A percentile compares a stretch with the other conserved stretches of the same genome.
These are phyloP conservation scores for Tipula lateralis DNA, from an alignment of 2,888 invertebrate species.

Conservation along the genomic window DNA sequence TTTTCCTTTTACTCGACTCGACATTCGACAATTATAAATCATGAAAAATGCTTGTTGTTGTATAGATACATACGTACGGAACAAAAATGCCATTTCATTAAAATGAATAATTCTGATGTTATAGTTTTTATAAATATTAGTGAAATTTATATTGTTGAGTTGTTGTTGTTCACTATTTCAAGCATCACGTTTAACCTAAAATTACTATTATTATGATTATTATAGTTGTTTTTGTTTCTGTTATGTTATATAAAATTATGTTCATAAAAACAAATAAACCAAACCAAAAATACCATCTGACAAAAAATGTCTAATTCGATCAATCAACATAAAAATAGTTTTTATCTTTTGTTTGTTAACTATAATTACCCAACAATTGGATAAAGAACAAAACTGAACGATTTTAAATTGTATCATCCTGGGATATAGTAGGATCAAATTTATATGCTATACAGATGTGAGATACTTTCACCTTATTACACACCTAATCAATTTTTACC, in stretches of 20 bases:
- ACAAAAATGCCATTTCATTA: not conserved
- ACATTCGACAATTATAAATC: not conserved
- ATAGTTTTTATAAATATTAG: not conserved
- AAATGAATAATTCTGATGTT: not conserved
- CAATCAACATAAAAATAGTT: constrained; percentile 6
- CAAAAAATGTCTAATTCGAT: not conserved
- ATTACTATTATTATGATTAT: not conserved
- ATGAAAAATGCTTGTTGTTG: not conserved
- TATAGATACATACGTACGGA: not conserved
- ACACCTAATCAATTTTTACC: not conserved
- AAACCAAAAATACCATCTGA: not conserved
- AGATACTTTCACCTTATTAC: not conserved
- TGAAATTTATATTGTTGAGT: not conserved
- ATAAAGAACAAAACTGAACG: not conserved
- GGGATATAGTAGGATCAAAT: not conserved
- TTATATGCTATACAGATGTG: not conserved
- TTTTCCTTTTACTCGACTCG: not conserved
- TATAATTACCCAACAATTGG: constrained; percentile 9
- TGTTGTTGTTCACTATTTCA: not conserved
- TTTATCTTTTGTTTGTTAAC: not conserved
- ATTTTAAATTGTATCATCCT: not conserved
- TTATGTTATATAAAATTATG: not conserved
- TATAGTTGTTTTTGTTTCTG: not conserved
- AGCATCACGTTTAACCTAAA: constrained; percentile 11
- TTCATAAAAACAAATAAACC: not conserved